phyloP scores from a whole-genome alignment of 2,888 invertebrate species.

The Pristionchus fissidentatus region DNA sequence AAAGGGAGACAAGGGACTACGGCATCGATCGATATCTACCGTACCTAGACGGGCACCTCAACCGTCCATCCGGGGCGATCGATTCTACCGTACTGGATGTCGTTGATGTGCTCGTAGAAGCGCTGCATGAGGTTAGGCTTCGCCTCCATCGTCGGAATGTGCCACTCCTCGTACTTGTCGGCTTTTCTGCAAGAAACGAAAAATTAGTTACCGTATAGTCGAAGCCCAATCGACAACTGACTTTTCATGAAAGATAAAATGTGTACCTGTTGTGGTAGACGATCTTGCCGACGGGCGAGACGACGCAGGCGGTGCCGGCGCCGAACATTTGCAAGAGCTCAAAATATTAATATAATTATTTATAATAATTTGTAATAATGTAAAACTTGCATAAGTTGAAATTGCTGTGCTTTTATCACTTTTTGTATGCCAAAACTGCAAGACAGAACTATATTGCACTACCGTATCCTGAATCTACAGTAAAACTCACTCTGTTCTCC shows the following conservation, averaged over 20 bases:
- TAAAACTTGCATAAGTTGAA: neutral
- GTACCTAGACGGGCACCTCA: slow-evolving; percentile 50
- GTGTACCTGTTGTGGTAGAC: slow-evolving; percentile 80
- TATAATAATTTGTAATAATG: neutral
- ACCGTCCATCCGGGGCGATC: slow-evolving; percentile 69
- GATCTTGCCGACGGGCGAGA: slow-evolving; percentile 91
- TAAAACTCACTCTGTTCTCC: slow-evolving; percentile 85
- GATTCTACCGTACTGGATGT: slow-evolving; percentile 82
- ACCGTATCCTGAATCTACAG: neutral
- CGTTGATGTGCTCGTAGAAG: slow-evolving; percentile 85
- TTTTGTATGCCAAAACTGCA: neutral
- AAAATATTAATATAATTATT: slow-evolving; percentile 65
- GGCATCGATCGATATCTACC: neutral
- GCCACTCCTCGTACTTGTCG: slow-evolving; percentile 77
- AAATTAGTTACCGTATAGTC: neutral
- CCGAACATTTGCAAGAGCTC: slow-evolving; percentile 96
- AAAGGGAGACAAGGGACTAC: neutral
- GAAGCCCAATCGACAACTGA: too few species aligned
- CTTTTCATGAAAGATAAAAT: neutral
- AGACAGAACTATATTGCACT: slow-evolving; percentile 1
- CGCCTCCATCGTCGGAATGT: slow-evolving; percentile 80
- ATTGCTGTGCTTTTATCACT: neutral
- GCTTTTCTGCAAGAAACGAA: slow-evolving; percentile 7
- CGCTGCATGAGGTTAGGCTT: slow-evolving; percentile 84
- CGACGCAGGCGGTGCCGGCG: slow-evolving; percentile 95